These are phyloP conservation scores for Pseudocheirus occidentalis DNA, from an alignment of 2,797 vertebrate species.

Conservation along the genomic window DNA sequence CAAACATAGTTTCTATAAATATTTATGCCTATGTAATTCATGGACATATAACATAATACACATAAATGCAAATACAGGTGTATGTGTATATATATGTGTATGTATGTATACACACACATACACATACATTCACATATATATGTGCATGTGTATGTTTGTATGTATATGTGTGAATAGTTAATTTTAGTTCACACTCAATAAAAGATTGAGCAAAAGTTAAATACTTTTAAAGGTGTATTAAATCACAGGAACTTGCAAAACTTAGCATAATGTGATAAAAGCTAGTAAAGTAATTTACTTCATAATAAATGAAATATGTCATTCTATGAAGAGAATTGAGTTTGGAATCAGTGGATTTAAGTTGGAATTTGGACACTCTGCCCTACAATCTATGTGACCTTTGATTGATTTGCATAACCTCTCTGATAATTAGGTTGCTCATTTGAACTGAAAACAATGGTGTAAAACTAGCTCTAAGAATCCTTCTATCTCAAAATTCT, in stretches of 20 bases:
- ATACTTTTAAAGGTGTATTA: not conserved
- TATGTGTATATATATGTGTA: not conserved
- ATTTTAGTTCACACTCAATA: not conserved
- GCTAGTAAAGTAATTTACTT: not conserved
- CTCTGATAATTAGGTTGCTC: not conserved
- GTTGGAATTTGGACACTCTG: not conserved
- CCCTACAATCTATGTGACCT: not conserved
- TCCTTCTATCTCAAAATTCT: not conserved
- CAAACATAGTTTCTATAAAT: not conserved
- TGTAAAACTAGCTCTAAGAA: not conserved
- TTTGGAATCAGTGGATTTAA: not conserved
- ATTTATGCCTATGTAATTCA: not conserved
- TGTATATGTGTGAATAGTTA: no score
- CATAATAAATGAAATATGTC: not conserved
- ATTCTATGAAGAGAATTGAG: not conserved
- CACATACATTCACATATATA: no score
- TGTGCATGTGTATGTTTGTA: rapidly evolving
- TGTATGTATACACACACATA: no score
- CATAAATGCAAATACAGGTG: not conserved
- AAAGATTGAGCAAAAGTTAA: not conserved
- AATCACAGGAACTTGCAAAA: not conserved
- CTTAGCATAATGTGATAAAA: not conserved
- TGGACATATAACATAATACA: not conserved
- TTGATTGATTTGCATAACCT: not conserved
- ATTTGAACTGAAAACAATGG: not conserved